A percentile compares a stretch with the other conserved stretches of the same genome.
Evolutionary conservation across 2,888 invertebrate genomes (phyloP).

Genomic region (Drosophila prostipennis): DNA sequence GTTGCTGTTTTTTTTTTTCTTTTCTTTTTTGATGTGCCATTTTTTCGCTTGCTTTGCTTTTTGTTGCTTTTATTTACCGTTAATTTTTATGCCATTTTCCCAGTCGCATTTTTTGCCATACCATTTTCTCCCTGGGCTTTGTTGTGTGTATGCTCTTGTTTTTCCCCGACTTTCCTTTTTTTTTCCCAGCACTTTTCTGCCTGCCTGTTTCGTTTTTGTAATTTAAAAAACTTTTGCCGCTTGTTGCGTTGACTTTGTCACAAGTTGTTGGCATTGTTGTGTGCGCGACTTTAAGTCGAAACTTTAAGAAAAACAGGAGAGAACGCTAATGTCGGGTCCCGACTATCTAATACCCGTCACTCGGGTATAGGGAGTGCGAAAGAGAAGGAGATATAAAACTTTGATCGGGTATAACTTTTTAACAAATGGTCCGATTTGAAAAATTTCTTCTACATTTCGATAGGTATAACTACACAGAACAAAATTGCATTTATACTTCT

Average conservation of each 20-base stretch:
- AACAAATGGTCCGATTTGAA: too few relatives aligned
- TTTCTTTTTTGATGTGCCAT: conserved; percentile 16
- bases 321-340: too few relatives aligned
- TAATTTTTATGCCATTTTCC: conserved; percentile 52
- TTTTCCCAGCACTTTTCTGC: conserved; percentile 2
- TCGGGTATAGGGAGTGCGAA: too few relatives aligned
- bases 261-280: conserved; percentile 32
- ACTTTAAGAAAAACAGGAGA: too few relatives aligned
- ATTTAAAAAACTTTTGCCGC: conserved; percentile 49
- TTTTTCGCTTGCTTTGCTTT: conserved; percentile 17
- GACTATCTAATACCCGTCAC: too few relatives aligned
- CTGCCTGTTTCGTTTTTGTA: conserved; percentile 29
- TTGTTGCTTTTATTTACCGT: conserved; percentile 54
- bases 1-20: conserved; percentile 1
- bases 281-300: conserved; percentile 21
- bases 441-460: too few relatives aligned
- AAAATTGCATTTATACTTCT: too few relatives aligned
- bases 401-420: too few relatives aligned
- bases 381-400: too few relatives aligned
- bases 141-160: conserved; percentile 7
- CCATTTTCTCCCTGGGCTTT: conserved; percentile 3
- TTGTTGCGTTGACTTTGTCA: conserved; percentile 47
- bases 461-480: too few relatives aligned
- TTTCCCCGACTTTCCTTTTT: conserved; percentile 1
- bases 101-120: conserved; percentile 1